phyloP scores from a whole-genome alignment of 30 jellyfish, hydroid and myxozoan species.

The Pseudorhiza aurosa region DNA sequence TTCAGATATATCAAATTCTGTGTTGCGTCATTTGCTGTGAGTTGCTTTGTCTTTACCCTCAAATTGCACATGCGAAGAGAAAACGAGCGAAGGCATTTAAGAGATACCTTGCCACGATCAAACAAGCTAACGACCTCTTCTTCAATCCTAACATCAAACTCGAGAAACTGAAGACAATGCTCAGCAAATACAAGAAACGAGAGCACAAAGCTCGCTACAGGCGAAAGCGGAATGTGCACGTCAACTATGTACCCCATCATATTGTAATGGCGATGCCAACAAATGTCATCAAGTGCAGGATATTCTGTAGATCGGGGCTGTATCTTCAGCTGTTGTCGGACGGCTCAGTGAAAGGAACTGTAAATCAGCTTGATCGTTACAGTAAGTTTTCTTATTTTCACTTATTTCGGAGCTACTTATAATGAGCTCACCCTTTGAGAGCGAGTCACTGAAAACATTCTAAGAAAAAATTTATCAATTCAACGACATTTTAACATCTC shows the following conservation, averaged over 20 bases:
- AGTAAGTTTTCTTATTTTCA: conserved; percentile 25
- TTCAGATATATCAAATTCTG: conserved; percentile 22
- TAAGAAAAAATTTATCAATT: too few relatives aligned
- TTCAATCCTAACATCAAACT: conserved; percentile 1
- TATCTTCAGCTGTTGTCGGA: conserved; percentile 51
- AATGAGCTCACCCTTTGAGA: too few relatives aligned
- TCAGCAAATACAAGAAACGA: neutral
- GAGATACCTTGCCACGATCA: conserved; percentile 13
- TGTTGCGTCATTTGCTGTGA: conserved; percentile 27
- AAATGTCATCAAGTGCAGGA: conserved; percentile 36
- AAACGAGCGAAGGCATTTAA: neutral
- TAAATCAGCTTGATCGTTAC: conserved; percentile 17
- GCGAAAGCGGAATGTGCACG: conserved; percentile 50
- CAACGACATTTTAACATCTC: too few relatives aligned
- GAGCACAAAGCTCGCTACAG: conserved; percentile 21
- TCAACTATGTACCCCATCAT: conserved; percentile 5
- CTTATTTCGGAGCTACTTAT: too few relatives aligned
- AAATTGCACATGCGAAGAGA: conserved; percentile 18
- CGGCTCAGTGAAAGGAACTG: conserved; percentile 70
- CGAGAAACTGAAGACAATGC: conserved; percentile 5
- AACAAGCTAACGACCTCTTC: neutral
- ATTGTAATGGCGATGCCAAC: conserved; percentile 46
- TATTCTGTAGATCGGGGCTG: conserved; percentile 63
- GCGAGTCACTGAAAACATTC: too few relatives aligned
- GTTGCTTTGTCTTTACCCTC: conserved; percentile 8